Evolutionary conservation across 2,888 invertebrate genomes (phyloP).

Genomic region (Acronicta alni): DNA sequence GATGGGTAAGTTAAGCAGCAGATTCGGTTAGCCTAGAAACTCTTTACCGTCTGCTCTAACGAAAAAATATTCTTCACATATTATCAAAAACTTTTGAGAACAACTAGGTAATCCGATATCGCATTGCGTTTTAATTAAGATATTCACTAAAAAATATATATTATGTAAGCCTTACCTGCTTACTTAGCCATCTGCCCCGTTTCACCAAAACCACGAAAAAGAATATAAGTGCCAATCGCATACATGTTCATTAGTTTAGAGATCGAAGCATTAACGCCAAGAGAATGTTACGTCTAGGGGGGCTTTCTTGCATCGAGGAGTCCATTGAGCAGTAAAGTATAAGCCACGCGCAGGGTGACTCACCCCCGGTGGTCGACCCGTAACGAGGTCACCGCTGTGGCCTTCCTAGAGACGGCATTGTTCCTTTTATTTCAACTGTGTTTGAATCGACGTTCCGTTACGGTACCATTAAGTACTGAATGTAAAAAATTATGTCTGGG

Average conservation of each 20-base stretch:
- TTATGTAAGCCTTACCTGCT: no score
- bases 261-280: not conserved
- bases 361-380: slow-evolving; percentile 57
- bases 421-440: slow-evolving; percentile 45
- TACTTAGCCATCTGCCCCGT: no score
- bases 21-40: not conserved
- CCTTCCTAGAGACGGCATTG: slow-evolving; percentile 57
- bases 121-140: no score
- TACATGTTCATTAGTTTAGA: no score
- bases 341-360: slow-evolving; percentile 54
- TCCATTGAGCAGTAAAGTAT: slow-evolving; percentile 49
- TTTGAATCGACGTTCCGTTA: slow-evolving; percentile 27
- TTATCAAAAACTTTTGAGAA: no score
- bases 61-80: no score
- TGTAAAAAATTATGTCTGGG: slow-evolving; percentile 1
- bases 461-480: not conserved
- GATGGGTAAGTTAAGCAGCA: not conserved
- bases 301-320: slow-evolving; percentile 35
- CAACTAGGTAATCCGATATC: no score
- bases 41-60: not conserved
- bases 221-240: no score
- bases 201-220: no score
- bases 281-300: not conserved
- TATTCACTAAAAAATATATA: no score
- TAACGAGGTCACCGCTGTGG: slow-evolving; percentile 57